phyloP scores from a whole-genome alignment of 2,113 vertebrate species.

The Jacana jacana region DNA sequence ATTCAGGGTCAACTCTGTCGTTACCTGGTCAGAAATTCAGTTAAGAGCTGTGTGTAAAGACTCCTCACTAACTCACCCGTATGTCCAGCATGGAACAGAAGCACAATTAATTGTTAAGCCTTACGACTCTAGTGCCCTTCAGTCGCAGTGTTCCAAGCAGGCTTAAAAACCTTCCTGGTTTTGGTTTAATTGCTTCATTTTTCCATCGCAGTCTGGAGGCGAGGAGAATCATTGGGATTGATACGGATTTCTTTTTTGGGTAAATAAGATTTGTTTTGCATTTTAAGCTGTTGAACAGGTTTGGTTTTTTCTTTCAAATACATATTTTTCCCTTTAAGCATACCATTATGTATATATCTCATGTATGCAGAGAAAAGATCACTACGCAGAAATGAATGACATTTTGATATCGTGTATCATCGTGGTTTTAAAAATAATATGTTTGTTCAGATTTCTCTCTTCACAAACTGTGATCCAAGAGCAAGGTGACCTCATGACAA shows the following conservation, averaged over 20 bases:
- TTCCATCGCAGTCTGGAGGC: neutral
- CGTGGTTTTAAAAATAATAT: conserved; percentile 64
- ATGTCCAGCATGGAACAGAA: neutral
- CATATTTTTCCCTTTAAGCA: conserved; percentile 36
- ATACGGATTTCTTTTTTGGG: neutral
- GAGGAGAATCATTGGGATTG: neutral
- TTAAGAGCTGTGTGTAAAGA: neutral
- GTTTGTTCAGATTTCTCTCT: conserved; percentile 58
- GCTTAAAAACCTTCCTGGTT: neutral
- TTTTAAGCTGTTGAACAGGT: conserved; percentile 13
- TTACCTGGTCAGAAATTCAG: neutral
- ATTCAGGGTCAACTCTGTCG: neutral
- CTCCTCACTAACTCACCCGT: neutral
- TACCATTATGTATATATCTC: conserved; percentile 44
- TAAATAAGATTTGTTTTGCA: conserved; percentile 50
- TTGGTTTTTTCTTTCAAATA: conserved; percentile 6
- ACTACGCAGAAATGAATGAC: conserved; percentile 5
- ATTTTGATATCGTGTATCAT: conserved; percentile 59
- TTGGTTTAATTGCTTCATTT: conserved; percentile 8
- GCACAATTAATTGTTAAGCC: neutral
- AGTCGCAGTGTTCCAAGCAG: neutral
- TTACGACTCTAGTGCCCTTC: neutral
- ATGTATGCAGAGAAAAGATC: conserved; percentile 42
- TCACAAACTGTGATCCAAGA: conserved; percentile 64
- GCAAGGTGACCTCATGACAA: conserved; percentile 65